A percentile compares a stretch with the other conserved stretches of the same genome.
These are phyloP conservation scores for Paracyclopina nana DNA, from an alignment of 1,140 invertebrate species.

Conservation along the genomic window DNA sequence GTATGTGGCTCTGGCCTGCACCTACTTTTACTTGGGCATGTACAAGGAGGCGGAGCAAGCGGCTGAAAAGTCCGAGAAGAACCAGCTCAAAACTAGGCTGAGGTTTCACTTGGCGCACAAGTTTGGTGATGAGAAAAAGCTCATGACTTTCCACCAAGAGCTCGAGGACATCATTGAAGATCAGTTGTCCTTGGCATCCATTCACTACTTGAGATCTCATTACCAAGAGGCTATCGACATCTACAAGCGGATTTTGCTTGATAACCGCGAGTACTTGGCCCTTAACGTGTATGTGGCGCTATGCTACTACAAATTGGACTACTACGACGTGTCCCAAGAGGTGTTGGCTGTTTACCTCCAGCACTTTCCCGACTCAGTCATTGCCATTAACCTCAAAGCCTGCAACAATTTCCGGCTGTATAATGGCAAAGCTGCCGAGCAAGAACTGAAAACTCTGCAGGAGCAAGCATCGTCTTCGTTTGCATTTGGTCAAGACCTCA, in stretches of 20 bases:
- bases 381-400: slow-evolving; percentile 85
- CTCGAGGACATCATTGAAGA: slow-evolving; percentile 77
- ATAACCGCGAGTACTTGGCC: slow-evolving; percentile 64
- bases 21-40: slow-evolving; percentile 83
- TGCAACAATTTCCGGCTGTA: slow-evolving; percentile 72
- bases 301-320: slow-evolving; percentile 82
- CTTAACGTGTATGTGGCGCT: slow-evolving; percentile 91
- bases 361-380: slow-evolving; percentile 76
- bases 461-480: slow-evolving; percentile 49
- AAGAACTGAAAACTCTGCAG: slow-evolving; percentile 25
- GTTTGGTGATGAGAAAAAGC: slow-evolving; percentile 58
- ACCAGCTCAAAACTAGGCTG: slow-evolving; percentile 48
- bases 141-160: slow-evolving; percentile 59
- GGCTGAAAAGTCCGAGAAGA: slow-evolving; percentile 34
- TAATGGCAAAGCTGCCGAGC: slow-evolving; percentile 80
- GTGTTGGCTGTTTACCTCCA: slow-evolving; percentile 80
- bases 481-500: slow-evolving; percentile 75
- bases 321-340: slow-evolving; percentile 78
- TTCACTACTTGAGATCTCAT: slow-evolving; percentile 83
- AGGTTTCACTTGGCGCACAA: slow-evolving; percentile 88
- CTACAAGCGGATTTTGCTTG: slow-evolving; percentile 45
- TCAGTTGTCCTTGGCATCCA: slow-evolving; percentile 81
- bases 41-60: slow-evolving; percentile 33
- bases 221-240: slow-evolving; percentile 98
- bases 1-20: slow-evolving; percentile 57